Evolutionary conservation across 2,797 vertebrate genomes (phyloP), one percentile per base, ranked within the genome.

Genomic region (Nothura maculosa): DNA sequence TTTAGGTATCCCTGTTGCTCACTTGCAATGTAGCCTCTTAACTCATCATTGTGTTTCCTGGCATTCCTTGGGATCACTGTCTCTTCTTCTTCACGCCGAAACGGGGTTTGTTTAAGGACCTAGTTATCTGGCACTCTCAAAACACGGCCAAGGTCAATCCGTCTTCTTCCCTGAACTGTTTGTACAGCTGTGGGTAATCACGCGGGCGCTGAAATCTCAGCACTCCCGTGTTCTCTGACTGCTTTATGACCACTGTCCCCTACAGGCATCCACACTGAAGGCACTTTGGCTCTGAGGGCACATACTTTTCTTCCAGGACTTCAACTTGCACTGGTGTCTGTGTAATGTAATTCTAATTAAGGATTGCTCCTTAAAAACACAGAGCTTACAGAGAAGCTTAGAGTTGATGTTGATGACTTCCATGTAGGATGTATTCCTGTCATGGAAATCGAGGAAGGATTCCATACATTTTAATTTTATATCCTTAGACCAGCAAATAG

Each of bases 111-210:
- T 76, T 84, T 78, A 94, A 92, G 92, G 85, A 92, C 92, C 85
- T 92, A 91, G 91, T 92, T 96, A 94, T 96, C 92, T 92, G 89
- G 87, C 91, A 93, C 92, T 94, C 89, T 94, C 80, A 93, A 96
- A 93, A 94, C 85, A 92, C 63, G 89, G 95, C 91, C 95, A 96
- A 96, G 96, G 92, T 96, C 96, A 91, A 74, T 92, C 77, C 94
- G 92, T 96, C 94, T 96, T 96, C 92, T 93, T 85, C 66, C 40
- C 87, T 81, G 92, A 73, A 86, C 82, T 96, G 85, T 96, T 96
- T 96, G 92, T 95, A 96, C 95, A 96, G 96, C 96, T 96, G 96
- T 76, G 91, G 91, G 91, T 90, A 94, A 94, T 96, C 96, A 94
- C 0, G 12, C 92, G 91, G 89, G 32, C 91, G 87, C 94, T 93